Base-by-base conservation (phyloP, 2,797 vertebrate genomes). In the Cossypha niveicapilla region DNA sequence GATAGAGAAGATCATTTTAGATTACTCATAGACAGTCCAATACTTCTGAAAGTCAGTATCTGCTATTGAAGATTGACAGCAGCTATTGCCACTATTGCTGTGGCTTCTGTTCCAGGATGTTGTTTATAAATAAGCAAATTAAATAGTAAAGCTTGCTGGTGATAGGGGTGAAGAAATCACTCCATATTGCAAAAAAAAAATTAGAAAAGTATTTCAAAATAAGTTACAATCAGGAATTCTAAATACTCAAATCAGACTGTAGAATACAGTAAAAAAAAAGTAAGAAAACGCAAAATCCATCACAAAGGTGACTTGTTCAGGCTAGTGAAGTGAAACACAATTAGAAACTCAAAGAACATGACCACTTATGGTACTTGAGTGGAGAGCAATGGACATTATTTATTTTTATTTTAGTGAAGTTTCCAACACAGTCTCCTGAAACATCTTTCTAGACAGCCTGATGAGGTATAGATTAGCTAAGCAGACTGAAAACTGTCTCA, bases 281-380 rank as follows among this genome's bases (percentile, higher is more conserved):
- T 3, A 54, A 60, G 21, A n/a, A 54, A 48, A 42, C 0, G 0
- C 8, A 61, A 41, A 54, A 77, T 44, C 6, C 5, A 28, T 44
- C 16, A 44, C 5, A 51, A 16, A n/a, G 0, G 0, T 41, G 19
- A 37, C 18, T 48, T 41, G 1, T 18, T 53, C 37, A 34, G 19
- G 10, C 23, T 19, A 44, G 9, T 8, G 12, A 25, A 58, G 8
- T n/a, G 5, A 71, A 19, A 19, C 21, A 23, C 19, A 22, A 18
- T 32, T 56, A 42, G 42, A 42, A 56, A 56, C 8, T 44, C 16
- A 16, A 68, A 56, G 27, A 75, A 62, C 13, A 61, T 21, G 41
- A 48, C 23, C 15, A 6, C 8, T 75, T 56, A 18, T 21, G 3
- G 41, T 32, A 23, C 16, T 7, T 42, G 18, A 54, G 6, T 28